Base-by-base conservation (phyloP, 2,888 invertebrate species). In the Spisula subtruncata region DNA sequence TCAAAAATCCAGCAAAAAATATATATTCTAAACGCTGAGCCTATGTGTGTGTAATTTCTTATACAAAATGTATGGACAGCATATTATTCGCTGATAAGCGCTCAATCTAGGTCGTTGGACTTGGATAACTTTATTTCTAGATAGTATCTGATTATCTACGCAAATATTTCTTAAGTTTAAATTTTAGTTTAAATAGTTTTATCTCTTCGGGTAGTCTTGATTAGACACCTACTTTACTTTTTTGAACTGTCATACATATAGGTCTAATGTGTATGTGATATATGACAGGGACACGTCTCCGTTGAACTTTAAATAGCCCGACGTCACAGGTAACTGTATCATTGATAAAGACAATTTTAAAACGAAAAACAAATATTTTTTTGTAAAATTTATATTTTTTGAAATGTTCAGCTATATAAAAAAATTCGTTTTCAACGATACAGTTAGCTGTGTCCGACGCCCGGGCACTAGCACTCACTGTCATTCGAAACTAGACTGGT, bases 151-250 rank as follows among this genome's bases (percentile, higher is more conserved):
- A 83, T 25, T 83, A 87, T 87, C 87, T 83, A 83, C 87, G 41
- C 82, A 87, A 87, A 83, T 41, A 87, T 82, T 87, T 81, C 25
- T 66, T 16, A 20, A 20, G n/a, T 35, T n/a, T n/a, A n/a, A n/a
- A n/a, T n/a, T n/a, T n/a, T n/a, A n/a, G n/a, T n/a, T n/a, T 35
- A 48, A 83, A 87, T 87, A 56, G 81, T 71, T 82, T 51, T 82
- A 71, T 87, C 86, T n/a, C 81, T 46, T 46, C 18, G 25, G 29
- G 75, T 48, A 25, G 25, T 10, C 25, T 8, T 20, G 25, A n/a
- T 51, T 51, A 51, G 12, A 66, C 25, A 66, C 4, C 25, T 25
- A n/a, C 25, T 25, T 25, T 66, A 25, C n/a, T n/a, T 25, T n/a
- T 25, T 66, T 25, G 25, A 12, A 20, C n/a, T 66, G 60, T 5